These are phyloP conservation scores for Pelochelys cantorii DNA, from an alignment of 2,797 vertebrate genomes.

Conservation along the genomic window DNA sequence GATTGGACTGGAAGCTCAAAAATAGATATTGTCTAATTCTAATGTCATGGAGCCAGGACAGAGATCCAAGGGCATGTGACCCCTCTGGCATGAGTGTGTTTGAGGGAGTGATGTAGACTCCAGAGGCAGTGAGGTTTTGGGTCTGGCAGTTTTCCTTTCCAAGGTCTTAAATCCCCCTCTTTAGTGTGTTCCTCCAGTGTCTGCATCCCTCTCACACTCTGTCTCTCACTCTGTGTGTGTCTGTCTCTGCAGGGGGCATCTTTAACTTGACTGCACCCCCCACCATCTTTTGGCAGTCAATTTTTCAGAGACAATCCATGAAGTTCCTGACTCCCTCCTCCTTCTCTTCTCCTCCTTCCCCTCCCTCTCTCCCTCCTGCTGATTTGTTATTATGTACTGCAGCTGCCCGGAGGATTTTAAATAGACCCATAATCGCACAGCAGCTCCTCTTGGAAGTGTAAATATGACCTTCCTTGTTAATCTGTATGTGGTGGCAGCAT, in stretches of 20 bases:
- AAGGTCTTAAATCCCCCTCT: background rate
- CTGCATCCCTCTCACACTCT: background rate
- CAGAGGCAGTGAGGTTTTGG: slow-evolving; percentile 35
- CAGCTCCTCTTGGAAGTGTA: slow-evolving; percentile 83
- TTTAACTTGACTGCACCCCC: slow-evolving; percentile 54
- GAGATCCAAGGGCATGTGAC: slow-evolving; percentile 45
- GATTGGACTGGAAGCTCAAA: slow-evolving; percentile 29
- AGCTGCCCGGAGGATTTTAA: slow-evolving; percentile 83
- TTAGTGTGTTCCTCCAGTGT: rapidly evolving
- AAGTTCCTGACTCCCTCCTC: slow-evolving; percentile 48
- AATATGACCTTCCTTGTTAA: slow-evolving; percentile 83
- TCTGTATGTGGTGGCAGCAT: slow-evolving; percentile 69
- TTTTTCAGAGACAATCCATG: slow-evolving; percentile 66
- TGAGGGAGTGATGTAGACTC: slow-evolving; percentile 61
- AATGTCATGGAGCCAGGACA: slow-evolving; percentile 19
- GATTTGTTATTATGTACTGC: slow-evolving; percentile 83
- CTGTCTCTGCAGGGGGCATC: background rate
- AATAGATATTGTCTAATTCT: slow-evolving; percentile 62
- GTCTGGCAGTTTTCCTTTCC: slow-evolving; percentile 52
- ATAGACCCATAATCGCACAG: slow-evolving; percentile 82
- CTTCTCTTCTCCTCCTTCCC: slow-evolving; percentile 36
- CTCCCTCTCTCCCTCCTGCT: slow-evolving; percentile 71
- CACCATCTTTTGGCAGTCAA: slow-evolving; percentile 63
- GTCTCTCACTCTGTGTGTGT: slow-evolving; percentile 18
- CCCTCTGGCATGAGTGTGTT: slow-evolving; percentile 43